These are phyloP conservation scores for Melolontha melolontha DNA, from an alignment of 2,888 invertebrate species.

Conservation along the genomic window DNA sequence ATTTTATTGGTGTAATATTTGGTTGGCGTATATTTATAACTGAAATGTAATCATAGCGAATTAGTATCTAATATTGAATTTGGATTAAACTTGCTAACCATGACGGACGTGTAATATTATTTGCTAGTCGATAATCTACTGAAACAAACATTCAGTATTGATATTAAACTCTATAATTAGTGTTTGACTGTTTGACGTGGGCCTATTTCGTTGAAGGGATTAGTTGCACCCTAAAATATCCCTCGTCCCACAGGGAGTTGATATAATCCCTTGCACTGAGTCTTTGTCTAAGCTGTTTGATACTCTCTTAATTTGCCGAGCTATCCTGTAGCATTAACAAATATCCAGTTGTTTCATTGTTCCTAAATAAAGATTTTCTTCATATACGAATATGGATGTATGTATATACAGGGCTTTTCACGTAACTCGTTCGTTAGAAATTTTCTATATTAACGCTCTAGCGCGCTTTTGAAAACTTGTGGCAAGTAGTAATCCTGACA, in stretches of 20 bases:
- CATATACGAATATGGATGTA: no score
- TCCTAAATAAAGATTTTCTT: no score
- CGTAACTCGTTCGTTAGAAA: no score
- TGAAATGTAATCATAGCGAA: neutral
- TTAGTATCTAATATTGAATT: conserved; percentile 1
- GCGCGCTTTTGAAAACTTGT: no score
- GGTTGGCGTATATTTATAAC: no score
- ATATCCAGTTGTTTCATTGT: conserved; percentile 23
- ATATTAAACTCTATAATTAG: conserved; percentile 53
- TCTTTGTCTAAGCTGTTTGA: conserved; percentile 61
- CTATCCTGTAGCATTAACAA: conserved; percentile 57
- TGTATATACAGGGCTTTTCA: no score
- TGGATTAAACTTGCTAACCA: neutral
- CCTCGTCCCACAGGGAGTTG: conserved; percentile 54
- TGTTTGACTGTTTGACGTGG: conserved; percentile 56
- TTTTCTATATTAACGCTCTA: no score
- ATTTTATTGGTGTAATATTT: no score
- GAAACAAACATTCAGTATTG: conserved; percentile 17
- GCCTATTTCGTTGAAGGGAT: conserved; percentile 57
- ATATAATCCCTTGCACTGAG: conserved; percentile 54
- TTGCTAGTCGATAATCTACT: conserved; percentile 27
- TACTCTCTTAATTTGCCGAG: conserved; percentile 62
- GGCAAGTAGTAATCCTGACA: no score
- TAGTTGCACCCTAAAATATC: conserved; percentile 56
- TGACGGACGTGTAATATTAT: conserved; percentile 17